Conservation (phyloP, 2,113 vertebrate species). For the Rattus norvegicus region DNA sequence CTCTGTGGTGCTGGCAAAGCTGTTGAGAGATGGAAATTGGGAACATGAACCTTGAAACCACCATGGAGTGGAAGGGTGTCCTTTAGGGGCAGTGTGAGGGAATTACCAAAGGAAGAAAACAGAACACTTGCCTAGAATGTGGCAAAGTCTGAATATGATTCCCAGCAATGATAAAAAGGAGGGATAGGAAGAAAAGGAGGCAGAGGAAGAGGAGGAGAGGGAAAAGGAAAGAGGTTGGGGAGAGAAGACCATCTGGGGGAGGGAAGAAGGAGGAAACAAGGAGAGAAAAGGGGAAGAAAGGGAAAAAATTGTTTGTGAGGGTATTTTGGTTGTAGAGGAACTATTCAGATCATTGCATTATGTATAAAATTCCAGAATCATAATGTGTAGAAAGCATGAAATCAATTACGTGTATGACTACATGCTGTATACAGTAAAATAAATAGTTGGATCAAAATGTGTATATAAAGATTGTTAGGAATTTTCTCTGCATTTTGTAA, state of each 20-base stretch:
- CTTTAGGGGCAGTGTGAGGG: neutral
- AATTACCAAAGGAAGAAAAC: neutral
- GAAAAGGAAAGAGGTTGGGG: neutral
- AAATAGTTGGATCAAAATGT: neutral
- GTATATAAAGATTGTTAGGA: neutral
- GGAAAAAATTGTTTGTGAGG: neutral
- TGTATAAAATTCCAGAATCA: conserved; percentile 21
- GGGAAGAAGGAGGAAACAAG: neutral
- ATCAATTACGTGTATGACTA: neutral
- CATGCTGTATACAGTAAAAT: neutral
- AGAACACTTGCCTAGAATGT: neutral
- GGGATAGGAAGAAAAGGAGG: too few relatives aligned
- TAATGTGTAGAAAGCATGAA: conserved; percentile 1
- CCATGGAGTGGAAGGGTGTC: neutral
- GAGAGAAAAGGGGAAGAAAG: neutral
- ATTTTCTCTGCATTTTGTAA: conserved; percentile 23
- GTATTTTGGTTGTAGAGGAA: neutral
- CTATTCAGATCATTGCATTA: neutral
- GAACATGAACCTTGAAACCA: neutral
- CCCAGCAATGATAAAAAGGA: neutral
- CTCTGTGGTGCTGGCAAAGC: neutral
- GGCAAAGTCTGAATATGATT: neutral
- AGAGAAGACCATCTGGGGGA: too few relatives aligned
- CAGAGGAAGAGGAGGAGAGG: neutral
- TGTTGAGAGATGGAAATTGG: neutral